Evolutionary conservation across 2,888 invertebrate species (phyloP).

Genomic region (Cryptophagus acutangulus): DNA sequence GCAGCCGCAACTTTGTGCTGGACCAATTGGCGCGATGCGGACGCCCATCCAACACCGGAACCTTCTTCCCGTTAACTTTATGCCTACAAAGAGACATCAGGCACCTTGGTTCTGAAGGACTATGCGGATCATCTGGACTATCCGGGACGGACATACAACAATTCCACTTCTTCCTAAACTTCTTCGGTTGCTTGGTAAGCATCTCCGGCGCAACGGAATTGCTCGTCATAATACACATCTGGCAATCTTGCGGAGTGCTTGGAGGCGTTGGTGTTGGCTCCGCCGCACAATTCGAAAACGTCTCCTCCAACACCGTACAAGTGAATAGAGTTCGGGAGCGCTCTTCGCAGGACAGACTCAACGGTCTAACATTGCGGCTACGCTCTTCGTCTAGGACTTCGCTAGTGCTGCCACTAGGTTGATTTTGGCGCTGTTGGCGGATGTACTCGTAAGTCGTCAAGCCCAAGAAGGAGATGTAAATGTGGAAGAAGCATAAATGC

Average conservation of each 20-base stretch:
- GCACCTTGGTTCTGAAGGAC: conserved; percentile 43
- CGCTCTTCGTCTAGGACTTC: conserved; percentile 10
- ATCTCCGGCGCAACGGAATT: conserved; percentile 35
- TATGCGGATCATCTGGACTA: conserved; percentile 54
- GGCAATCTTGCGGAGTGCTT: conserved; percentile 44
- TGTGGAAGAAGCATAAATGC: conserved; percentile 83
- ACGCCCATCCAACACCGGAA: conserved; percentile 34
- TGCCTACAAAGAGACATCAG: conserved; percentile 44
- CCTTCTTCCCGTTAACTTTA: conserved; percentile 36
- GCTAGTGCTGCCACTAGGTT: conserved; percentile 23
- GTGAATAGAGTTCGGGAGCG: conserved; percentile 39
- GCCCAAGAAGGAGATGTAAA: conserved; percentile 78
- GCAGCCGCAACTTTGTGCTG: conserved; percentile 45
- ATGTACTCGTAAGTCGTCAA: conserved; percentile 90
- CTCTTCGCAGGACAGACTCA: conserved; percentile 22
- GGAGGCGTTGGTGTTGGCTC: conserved; percentile 51
- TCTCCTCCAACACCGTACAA: conserved; percentile 53
- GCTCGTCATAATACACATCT: conserved; percentile 35
- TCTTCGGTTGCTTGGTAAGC: conserved; percentile 26
- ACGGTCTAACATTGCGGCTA: conserved; percentile 16
- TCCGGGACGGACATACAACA: conserved; percentile 57
- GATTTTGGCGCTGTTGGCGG: conserved; percentile 50
- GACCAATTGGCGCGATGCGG: conserved; percentile 45
- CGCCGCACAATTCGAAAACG: conserved; percentile 39
- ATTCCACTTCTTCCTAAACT: conserved; percentile 53